Evolutionary conservation across 2,113 vertebrate genomes (phyloP).

Genomic region (Nothocercus julius): DNA sequence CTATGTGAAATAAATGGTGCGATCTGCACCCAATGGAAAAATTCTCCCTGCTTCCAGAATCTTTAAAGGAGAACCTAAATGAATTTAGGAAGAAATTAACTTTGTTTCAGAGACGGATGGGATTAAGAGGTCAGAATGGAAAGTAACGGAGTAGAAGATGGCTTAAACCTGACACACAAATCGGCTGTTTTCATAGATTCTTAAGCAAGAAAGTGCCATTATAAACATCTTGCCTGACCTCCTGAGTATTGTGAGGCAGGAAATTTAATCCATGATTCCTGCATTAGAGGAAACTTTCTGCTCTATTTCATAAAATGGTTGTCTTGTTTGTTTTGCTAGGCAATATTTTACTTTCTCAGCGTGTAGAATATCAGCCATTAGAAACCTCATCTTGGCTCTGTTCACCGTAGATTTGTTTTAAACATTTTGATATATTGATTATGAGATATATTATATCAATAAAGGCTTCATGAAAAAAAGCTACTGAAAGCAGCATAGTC

Average conservation of each 20-base stretch:
- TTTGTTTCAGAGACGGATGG: constrained; percentile 26
- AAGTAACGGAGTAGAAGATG: constrained; percentile 24
- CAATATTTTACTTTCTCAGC: neutral
- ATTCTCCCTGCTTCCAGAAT: neutral
- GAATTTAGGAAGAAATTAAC: constrained; percentile 39
- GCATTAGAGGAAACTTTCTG: constrained; percentile 19
- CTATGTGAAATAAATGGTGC: neutral
- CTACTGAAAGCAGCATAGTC: neutral
- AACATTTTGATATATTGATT: neutral
- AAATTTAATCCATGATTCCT: constrained; percentile 8
- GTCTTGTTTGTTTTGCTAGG: constrained; percentile 20
- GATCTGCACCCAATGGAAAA: neutral
- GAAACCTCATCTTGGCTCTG: neutral
- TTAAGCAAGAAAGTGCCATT: constrained; percentile 42
- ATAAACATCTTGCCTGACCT: constrained; percentile 40
- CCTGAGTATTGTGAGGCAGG: constrained; percentile 9
- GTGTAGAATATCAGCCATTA: neutral
- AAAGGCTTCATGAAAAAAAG: neutral
- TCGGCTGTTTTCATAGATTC: constrained; percentile 37
- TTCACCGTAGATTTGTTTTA: neutral
- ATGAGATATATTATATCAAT: neutral
- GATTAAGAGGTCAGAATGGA: constrained; percentile 49
- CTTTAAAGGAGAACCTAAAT: constrained; percentile 15
- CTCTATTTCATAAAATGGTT: neutral
- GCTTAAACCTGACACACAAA: constrained; percentile 29